These are phyloP conservation scores for Nephrocerus scutellatus DNA, from an alignment of 2,888 invertebrate genomes.

Conservation along the genomic window DNA sequence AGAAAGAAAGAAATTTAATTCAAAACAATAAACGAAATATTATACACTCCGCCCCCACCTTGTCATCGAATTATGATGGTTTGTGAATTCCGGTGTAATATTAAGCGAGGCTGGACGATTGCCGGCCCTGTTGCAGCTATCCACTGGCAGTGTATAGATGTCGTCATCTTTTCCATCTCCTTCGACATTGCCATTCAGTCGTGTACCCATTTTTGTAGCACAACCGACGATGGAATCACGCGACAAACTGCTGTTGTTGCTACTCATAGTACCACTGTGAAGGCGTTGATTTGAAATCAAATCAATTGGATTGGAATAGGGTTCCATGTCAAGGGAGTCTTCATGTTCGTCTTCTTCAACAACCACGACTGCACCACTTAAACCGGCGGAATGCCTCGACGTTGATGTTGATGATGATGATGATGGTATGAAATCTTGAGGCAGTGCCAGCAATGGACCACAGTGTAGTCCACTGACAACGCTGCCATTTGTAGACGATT, in stretches of 20 bases:
- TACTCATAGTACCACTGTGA: slow-evolving; percentile 32
- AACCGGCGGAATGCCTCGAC: no score
- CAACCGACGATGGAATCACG: slow-evolving; percentile 29
- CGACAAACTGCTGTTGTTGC: slow-evolving; percentile 36
- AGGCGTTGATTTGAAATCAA: slow-evolving; percentile 44
- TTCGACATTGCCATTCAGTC: no score
- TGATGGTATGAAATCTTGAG: slow-evolving; percentile 38
- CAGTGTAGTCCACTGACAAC: slow-evolving; percentile 32
- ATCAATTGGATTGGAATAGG: slow-evolving; percentile 54
- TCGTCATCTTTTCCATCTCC: slow-evolving; percentile 41
- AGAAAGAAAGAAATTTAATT: no score
- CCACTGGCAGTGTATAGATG: slow-evolving; percentile 45
- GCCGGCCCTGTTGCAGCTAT: slow-evolving; percentile 37
- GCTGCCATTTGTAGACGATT: slow-evolving; percentile 13
- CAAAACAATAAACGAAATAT: slow-evolving; percentile 1
- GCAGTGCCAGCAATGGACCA: slow-evolving; percentile 40
- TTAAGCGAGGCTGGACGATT: slow-evolving; percentile 32
- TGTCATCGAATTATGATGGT: slow-evolving; percentile 37
- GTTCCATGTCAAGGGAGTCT: slow-evolving; percentile 38
- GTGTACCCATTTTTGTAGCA: no score
- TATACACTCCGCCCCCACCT: slow-evolving; percentile 24
- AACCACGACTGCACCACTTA: no score
- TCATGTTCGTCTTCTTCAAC: slow-evolving; percentile 20
- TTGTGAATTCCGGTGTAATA: slow-evolving; percentile 29
- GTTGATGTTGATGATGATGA: no score